A percentile compares a stretch with the other conserved stretches of the same genome.
Evolutionary conservation across 2,888 invertebrate species (phyloP).

Genomic region (Cataglyphis cursor): DNA sequence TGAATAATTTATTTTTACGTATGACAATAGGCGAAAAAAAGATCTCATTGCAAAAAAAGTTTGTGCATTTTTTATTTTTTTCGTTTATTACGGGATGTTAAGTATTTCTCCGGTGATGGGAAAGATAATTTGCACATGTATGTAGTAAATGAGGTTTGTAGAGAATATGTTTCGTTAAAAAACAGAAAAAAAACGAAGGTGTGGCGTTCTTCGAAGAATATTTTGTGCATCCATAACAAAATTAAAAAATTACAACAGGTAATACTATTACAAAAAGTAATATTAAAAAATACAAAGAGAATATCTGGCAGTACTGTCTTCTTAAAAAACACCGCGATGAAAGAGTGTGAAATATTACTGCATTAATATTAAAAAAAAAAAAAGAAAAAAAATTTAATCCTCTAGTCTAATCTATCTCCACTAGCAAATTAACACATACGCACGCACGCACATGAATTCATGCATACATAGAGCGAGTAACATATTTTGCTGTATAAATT

Average conservation of each 20-base stretch:
- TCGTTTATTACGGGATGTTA: not conserved
- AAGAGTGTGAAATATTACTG: not conserved
- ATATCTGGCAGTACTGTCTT: not conserved
- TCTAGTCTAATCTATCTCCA: not conserved
- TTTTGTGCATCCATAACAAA: not conserved
- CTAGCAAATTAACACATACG: not conserved
- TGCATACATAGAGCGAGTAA: not conserved
- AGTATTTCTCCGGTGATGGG: not conserved
- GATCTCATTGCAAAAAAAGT: not conserved
- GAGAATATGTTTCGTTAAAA: not conserved
- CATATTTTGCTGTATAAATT: not conserved
- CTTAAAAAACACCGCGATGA: not conserved
- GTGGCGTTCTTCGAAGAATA: not conserved
- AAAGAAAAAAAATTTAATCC: not conserved
- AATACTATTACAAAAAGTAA: not conserved
- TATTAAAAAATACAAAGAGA: constrained; percentile 12
- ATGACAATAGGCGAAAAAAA: not conserved
- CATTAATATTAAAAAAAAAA: not conserved
- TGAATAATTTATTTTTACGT: not conserved
- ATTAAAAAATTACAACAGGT: constrained; percentile 3
- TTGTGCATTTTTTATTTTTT: not conserved
- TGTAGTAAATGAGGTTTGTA: not conserved
- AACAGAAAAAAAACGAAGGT: not conserved
- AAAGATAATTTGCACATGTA: not conserved
- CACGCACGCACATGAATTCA: not conserved